phyloP scores from a whole-genome alignment of 2,797 vertebrate species.

The Antennarius maculatus region DNA sequence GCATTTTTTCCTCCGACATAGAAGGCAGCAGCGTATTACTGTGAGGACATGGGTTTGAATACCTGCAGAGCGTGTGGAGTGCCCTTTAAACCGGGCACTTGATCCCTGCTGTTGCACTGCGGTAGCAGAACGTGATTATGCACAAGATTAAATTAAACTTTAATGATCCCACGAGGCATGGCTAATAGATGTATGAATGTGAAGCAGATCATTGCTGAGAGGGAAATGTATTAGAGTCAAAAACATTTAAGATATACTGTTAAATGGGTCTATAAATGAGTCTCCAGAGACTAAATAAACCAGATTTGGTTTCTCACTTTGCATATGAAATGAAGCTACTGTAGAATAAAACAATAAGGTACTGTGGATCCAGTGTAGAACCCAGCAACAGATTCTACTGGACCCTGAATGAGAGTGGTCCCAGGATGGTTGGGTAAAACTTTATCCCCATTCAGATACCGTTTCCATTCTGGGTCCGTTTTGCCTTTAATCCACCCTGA shows the following conservation, averaged over 20 bases:
- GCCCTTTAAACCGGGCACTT: constrained; percentile 25
- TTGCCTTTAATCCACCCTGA: no score
- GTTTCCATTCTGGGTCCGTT: no score
- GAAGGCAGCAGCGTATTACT: constrained; percentile 3
- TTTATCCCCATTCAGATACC: no score
- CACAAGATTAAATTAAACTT: constrained; percentile 34
- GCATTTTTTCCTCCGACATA: background rate
- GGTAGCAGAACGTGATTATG: constrained; percentile 36
- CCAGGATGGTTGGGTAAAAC: background rate
- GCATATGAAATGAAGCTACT: constrained; percentile 6
- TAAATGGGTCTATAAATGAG: background rate
- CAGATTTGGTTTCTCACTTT: background rate
- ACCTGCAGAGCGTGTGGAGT: constrained; percentile 4
- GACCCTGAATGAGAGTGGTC: constrained; percentile 12
- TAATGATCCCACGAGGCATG: constrained; percentile 17
- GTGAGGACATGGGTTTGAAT: constrained; percentile 1
- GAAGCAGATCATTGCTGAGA: constrained; percentile 20
- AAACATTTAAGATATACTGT: background rate
- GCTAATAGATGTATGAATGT: constrained; percentile 7
- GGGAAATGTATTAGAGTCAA: background rate
- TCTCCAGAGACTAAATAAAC: background rate
- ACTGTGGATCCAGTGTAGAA: background rate
- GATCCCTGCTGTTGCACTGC: constrained; percentile 26
- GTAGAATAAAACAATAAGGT: constrained; percentile 6
- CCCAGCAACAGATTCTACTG: constrained; percentile 12